Base-by-base conservation (phyloP, 2,888 invertebrate species). In the Orchesellides sinensis region DNA sequence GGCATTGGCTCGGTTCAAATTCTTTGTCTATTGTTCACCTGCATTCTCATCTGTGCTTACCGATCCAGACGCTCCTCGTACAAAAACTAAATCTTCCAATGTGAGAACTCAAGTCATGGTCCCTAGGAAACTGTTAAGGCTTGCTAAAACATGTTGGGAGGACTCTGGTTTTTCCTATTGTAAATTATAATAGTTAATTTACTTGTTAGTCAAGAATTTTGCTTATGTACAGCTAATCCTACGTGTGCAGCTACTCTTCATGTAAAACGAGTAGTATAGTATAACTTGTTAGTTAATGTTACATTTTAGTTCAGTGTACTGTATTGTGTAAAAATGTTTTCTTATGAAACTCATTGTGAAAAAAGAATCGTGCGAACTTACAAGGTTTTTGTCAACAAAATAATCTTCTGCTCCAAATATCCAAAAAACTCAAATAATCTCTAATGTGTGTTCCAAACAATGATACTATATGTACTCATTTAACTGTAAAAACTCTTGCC, bases 41-140 rank as follows among this genome's bases (percentile, higher is more conserved):
- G 87, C 77, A 85, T 87, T 68, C 84, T 88, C 21, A 87, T 88
- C 52, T 87, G 86, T 78, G 83, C 87, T 12, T 88, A 87, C 83
- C 80, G 88, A 17, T 75, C 80, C 27, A 72, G 86, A 19, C 80
- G 80, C 27, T 80, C 80, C 66, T 66, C 80, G 72, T 80, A 80
- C 80, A 80, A 80, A 80, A 80, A 80, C 72, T 80, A 54, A 80
- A 79, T 49, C 68, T 59, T 70, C 65, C 52, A 63, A 8, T 19
- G 17, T 12, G 12, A 65, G 61, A 61, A 29, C 29, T 40, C 40
- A 12, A 65, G 65, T 10, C 17, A 52, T n/a, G 19, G 17, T 10
- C 21, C 19, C 40, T 65, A 45, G 23, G 21, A 77, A 68, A 17
- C 23, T 27, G 27, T 23, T 59, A 8, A n/a, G 29, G 61, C 8